Evolutionary conservation across 1,140 invertebrate species (phyloP).

Genomic region (Sitodiplosis mosellana): DNA sequence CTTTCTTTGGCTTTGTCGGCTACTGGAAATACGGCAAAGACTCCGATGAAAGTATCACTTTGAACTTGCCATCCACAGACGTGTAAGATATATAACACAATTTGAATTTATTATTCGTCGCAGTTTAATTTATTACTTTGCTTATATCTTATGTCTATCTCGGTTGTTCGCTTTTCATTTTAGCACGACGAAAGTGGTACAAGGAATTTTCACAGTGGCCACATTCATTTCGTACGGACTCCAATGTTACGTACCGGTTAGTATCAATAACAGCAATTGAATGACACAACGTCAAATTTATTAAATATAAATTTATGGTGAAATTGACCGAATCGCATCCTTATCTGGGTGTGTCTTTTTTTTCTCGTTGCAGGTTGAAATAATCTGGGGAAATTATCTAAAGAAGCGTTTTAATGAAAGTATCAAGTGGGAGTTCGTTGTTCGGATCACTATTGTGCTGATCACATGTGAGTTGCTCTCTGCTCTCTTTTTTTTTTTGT

Average conservation of each 20-base stretch:
- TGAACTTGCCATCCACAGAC: conserved; percentile 42
- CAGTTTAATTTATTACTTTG: conserved; percentile 2
- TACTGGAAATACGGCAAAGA: conserved; percentile 56
- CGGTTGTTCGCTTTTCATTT: conserved; percentile 17
- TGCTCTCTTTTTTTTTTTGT: too few species aligned
- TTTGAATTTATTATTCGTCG: not conserved
- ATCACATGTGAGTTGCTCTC: conserved; percentile 42
- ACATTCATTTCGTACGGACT: conserved; percentile 82
- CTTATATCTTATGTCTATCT: conserved; percentile 2
- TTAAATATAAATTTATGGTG: not conserved
- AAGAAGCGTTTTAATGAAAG: conserved; percentile 29
- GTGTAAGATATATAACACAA: conserved; percentile 19
- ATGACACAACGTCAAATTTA: not conserved
- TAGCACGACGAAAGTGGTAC: conserved; percentile 62
- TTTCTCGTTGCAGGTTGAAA: conserved; percentile 24
- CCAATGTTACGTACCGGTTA: conserved; percentile 86
- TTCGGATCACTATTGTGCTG: conserved; percentile 41
- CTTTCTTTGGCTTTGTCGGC: conserved; percentile 60
- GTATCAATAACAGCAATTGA: conserved; percentile 13
- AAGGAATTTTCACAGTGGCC: conserved; percentile 66
- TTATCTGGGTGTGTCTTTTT: not conserved
- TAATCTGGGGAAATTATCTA: conserved; percentile 64
- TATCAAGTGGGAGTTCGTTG: conserved; percentile 36
- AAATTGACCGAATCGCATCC: not conserved
- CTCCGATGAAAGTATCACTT: conserved; percentile 45